Base-by-base conservation (phyloP, 2,888 invertebrate genomes). In the Ceriagrion tenellum region DNA sequence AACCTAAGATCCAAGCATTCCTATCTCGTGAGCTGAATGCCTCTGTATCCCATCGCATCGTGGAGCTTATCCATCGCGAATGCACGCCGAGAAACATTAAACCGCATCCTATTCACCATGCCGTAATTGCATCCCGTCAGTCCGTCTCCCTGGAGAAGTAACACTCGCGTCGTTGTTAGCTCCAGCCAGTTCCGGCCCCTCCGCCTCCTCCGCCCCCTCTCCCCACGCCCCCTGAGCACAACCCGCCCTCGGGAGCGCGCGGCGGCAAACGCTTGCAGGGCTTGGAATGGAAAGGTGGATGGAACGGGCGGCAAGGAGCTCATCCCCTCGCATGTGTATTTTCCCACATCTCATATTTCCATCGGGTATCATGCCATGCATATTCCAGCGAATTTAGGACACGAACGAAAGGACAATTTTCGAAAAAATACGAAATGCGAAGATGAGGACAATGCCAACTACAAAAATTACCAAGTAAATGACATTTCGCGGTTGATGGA, bases 1-100 rank as follows among this genome's bases (percentile, higher is more conserved):
- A 81, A 81, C 81, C 81, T 81, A 81, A 81, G 81, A 81, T 81
- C 69, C 26, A 69, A 69, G n/a, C 69, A 81, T 81, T 35, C 81
- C 35, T 8, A 16, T 16, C 81, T 3, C 35, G 16, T 81, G 13
- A 2, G 81, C 35, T 35, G 81, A 81, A 35, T 18, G 81, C 18
- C 3, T 35, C 81, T 35, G 69, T 26, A 26, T 69, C 69, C 47
- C 47, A 47, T 69, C 81, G 13, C 81, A 81, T 81, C 30, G 35
- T 8, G 35, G n/a, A 35, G 26, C 81, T 35, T 4, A 81, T 81
- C 81, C 81, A 81, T 81, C 81, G 81, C 81, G 16, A 81, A 81
- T 81, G 35, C 81, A 81, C 8, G 30, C 35, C 81, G 81, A 81
- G 81, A 35, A 81, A 81, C 81, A 16, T 81, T 81, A 81, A 35